Percentiles rank a stretch among this genome's conserved stretches.
Evolutionary conservation across 37 sponge, comb jelly and placozoan genomes (phyloP).

Genomic region (Ianthella basta): DNA sequence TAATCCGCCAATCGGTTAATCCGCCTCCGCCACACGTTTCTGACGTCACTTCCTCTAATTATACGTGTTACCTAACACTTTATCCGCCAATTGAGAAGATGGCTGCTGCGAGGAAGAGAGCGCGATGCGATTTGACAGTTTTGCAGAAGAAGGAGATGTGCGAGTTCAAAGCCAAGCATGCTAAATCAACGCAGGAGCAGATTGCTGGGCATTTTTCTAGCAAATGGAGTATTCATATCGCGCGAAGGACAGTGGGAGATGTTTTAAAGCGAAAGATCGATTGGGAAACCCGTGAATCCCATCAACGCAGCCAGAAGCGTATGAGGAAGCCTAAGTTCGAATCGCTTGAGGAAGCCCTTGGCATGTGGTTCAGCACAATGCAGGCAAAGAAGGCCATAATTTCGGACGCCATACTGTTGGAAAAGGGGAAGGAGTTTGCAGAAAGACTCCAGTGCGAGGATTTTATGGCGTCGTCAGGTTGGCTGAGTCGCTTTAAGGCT

Average conservation of each 20-base stretch:
- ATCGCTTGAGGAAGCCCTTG: neutral
- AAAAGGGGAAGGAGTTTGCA: conserved; percentile 16
- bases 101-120: neutral
- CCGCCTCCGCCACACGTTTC: conserved; percentile 3
- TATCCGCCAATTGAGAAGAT: conserved; percentile 19
- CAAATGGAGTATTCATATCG: conserved; percentile 16
- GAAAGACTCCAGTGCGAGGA: neutral
- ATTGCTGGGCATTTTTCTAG: conserved; percentile 1
- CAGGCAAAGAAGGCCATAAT: conserved; percentile 22
- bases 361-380: conserved; percentile 22
- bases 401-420: neutral
- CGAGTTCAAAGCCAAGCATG: neutral
- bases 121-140: conserved; percentile 3
- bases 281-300: neutral
- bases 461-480: conserved; percentile 1
- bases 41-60: conserved; percentile 18
- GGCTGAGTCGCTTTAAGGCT: conserved; percentile 17
- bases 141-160: neutral
- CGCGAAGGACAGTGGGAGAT: conserved; percentile 5
- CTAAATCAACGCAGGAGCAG: conserved; percentile 14
- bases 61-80: conserved; percentile 19
- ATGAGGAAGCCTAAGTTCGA: conserved; percentile 24
- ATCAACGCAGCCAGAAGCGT: neutral
- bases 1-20: neutral
- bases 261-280: conserved; percentile 5